phyloP scores from a whole-genome alignment of 1,140 invertebrate species.

The Caenorhabditis briggsae region DNA sequence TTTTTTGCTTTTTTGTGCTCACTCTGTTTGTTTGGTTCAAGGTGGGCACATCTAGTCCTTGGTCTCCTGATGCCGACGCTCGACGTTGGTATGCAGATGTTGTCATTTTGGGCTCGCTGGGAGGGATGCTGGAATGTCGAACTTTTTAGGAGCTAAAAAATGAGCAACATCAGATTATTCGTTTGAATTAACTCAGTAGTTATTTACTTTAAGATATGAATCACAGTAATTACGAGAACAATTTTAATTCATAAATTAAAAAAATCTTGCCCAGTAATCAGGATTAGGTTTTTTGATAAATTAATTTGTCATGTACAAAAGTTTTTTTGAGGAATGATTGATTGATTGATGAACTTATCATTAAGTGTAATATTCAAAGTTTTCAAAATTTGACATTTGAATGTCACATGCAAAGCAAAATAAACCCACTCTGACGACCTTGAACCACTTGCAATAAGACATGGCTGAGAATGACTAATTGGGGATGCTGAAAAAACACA shows the following conservation, averaged over 20 bases:
- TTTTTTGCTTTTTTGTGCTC: neutral
- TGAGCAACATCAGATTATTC: too few species aligned
- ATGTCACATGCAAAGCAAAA: neutral
- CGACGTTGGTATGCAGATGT: constrained; percentile 44
- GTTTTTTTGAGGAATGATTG: too few species aligned
- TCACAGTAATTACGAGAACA: too few species aligned
- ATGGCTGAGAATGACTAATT: constrained; percentile 61
- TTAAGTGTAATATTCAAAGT: neutral
- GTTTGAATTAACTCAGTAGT: too few species aligned
- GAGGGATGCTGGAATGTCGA: constrained; percentile 30
- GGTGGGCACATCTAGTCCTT: neutral
- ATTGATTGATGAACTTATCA: neutral
- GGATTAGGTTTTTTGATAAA: too few species aligned
- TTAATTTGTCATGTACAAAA: too few species aligned
- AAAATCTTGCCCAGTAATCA: too few species aligned
- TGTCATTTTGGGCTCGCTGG: constrained; percentile 34
- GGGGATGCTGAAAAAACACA: neutral
- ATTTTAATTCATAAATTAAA: too few species aligned
- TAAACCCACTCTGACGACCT: constrained; percentile 49
- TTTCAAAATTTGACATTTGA: neutral
- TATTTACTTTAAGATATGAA: too few species aligned
- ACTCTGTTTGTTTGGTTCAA: constrained; percentile 17
- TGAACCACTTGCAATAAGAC: constrained; percentile 58
- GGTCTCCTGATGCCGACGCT: constrained; percentile 62
- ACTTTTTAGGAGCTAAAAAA: too few species aligned